Conservation (phyloP, 2,113 vertebrate genomes). For the Labeo rohita region DNA sequence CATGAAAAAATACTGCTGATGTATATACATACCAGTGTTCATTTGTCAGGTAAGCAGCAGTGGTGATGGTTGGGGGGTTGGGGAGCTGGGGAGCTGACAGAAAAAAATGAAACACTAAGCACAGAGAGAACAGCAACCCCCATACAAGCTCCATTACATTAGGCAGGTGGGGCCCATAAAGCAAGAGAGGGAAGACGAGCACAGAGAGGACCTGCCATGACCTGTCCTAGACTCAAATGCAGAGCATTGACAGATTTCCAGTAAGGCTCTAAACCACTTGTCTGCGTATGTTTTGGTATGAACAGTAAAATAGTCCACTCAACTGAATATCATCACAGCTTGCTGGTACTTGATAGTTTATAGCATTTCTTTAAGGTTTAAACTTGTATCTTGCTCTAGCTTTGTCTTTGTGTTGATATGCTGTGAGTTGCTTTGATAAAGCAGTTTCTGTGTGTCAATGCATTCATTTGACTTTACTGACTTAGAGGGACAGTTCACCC, state of each 20-base stretch:
- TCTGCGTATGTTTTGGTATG: neutral
- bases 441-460: neutral
- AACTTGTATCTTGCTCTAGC: neutral
- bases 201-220: constrained; percentile 41
- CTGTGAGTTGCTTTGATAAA: neutral
- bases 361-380: neutral
- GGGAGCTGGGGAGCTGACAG: neutral
- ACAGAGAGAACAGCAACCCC: constrained; percentile 32
- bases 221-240: constrained; percentile 42
- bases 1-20: neutral
- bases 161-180: constrained; percentile 54
- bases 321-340: neutral
- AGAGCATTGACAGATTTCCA: constrained; percentile 42
- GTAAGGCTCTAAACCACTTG: constrained; percentile 20
- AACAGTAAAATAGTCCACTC: neutral
- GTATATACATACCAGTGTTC: neutral
- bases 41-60: constrained; percentile 15
- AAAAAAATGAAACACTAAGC: constrained; percentile 10
- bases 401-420: neutral
- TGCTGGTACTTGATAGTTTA: neutral
- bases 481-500: no score
- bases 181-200: neutral
- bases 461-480: neutral
- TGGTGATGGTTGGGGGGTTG: constrained; percentile 1
- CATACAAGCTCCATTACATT: constrained; percentile 32